A percentile compares a stretch with the other conserved stretches of the same genome.
Conservation (phyloP, 2,888 invertebrate species). For the Tromatobia lineatoria region DNA sequence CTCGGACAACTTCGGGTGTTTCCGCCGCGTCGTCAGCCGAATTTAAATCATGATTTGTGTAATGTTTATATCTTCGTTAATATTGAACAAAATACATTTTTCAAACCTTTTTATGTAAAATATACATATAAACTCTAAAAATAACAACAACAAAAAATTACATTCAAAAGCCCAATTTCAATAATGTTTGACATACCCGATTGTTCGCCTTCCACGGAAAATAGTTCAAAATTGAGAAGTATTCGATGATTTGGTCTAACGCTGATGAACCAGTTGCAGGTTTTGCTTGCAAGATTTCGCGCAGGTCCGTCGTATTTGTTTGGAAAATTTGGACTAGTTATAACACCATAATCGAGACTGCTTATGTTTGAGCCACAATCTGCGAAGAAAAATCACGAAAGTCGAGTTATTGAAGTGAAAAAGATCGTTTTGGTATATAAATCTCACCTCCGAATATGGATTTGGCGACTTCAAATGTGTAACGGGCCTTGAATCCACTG, state of each 20-base stretch:
- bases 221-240: constrained; percentile 95
- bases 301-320: constrained; percentile 94
- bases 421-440: background rate
- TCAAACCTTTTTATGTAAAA: too few relatives aligned
- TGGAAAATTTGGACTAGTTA: constrained; percentile 96
- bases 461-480: constrained; percentile 96
- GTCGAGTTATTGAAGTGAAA: background rate
- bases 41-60: too few relatives aligned
- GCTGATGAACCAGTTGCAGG: constrained; percentile 98
- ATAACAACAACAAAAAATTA: too few relatives aligned
- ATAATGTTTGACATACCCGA: constrained; percentile 87
- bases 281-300: constrained; percentile 92
- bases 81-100: too few relatives aligned
- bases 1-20: too few relatives aligned
- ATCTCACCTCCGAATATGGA: constrained; percentile 91
- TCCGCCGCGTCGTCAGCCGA: too few relatives aligned
- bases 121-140: too few relatives aligned
- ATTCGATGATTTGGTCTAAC: constrained; percentile 95
- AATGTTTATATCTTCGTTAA: too few relatives aligned
- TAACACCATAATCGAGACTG: constrained; percentile 92
- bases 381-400: constrained; percentile 75
- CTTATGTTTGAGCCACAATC: constrained; percentile 97
- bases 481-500: constrained; percentile 98
- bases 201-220: constrained; percentile 97
- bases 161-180: too few relatives aligned